Conservation (phyloP, 2,888 invertebrate genomes). For the Dynastes maya region DNA sequence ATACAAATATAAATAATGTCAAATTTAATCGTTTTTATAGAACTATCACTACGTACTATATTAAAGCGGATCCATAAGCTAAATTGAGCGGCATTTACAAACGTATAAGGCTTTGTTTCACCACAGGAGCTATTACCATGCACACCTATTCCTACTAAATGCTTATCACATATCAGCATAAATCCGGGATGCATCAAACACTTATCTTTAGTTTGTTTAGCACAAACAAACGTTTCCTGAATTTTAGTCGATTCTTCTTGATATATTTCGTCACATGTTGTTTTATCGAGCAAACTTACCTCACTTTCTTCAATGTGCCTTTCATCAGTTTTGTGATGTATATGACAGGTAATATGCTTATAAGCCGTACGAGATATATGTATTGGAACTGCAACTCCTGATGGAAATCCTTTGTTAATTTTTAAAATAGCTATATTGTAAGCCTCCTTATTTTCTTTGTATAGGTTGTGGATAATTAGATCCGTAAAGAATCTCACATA, state of each 20-base stretch:
- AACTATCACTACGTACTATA: neutral
- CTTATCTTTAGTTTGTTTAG: neutral
- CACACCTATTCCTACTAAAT: neutral
- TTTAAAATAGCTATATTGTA: neutral
- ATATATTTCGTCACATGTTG: neutral
- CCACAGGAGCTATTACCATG: neutral
- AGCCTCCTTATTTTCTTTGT: neutral
- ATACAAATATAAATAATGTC: neutral
- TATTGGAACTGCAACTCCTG: neutral
- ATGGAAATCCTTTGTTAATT: neutral
- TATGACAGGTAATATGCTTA: neutral
- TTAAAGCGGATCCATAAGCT: constrained; percentile 2
- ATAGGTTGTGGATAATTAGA: neutral
- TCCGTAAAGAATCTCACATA: neutral
- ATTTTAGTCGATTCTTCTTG: neutral
- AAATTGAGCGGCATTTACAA: neutral
- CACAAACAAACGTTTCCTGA: neutral
- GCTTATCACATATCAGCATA: neutral
- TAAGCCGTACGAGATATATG: neutral
- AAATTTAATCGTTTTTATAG: neutral
- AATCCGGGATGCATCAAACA: neutral
- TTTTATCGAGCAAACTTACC: neutral
- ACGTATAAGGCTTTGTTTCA: neutral
- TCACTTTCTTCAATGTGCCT: neutral
- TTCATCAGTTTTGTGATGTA: neutral